Evolutionary conservation across 2,797 vertebrate genomes (phyloP), one percentile per base, ranked within the genome.

Genomic region (Microctenopoma stevenorrisi): DNA sequence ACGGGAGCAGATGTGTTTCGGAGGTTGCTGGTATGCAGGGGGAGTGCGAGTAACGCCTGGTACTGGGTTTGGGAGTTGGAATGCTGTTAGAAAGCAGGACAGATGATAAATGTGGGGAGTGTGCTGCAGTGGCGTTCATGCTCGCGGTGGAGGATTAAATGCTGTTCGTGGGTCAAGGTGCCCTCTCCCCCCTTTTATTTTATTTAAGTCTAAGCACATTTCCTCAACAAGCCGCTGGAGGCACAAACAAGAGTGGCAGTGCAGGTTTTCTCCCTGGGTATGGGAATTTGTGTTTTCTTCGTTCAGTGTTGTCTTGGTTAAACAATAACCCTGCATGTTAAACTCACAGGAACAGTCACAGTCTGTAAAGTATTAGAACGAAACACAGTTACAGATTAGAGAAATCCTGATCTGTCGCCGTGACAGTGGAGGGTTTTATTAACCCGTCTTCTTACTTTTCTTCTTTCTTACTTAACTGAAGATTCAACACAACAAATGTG

Each of bases 231-330:
- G 51, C 63, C 40, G 14, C 16, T 5, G 10, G 25, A 37, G 18
- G 15, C 0, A 30, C 18, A 60, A 15, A 5, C 16, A 8, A 3
- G 13, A 16, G 50, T 38, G 4, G 16, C 10, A 14, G n/a, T 13
- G 55, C 38, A 35, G 33, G 7, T 35, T 33, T 7, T 35, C 22
- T 43, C 5, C 42, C 35, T 68, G 25, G 28, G n/a, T 35, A 18
- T 6, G 10, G 4, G 25, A 0, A 22, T 54, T 56, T 72, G 35
- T 63, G 57, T 60, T 55, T 61, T 44, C 40, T 50, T 33, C 66
- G 22, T 46, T 64, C 62, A 61, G 44, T 78, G 62, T 84, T 84
- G 80, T 77, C 68, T 44, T n/a, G 22, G 72, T 89, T 86, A 89
- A 86, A 85, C 12, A 80, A 48, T 86, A 84, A 81, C 60, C 28